phyloP scores from a whole-genome alignment of 2,113 vertebrate genomes.

The Myotis davidii region DNA sequence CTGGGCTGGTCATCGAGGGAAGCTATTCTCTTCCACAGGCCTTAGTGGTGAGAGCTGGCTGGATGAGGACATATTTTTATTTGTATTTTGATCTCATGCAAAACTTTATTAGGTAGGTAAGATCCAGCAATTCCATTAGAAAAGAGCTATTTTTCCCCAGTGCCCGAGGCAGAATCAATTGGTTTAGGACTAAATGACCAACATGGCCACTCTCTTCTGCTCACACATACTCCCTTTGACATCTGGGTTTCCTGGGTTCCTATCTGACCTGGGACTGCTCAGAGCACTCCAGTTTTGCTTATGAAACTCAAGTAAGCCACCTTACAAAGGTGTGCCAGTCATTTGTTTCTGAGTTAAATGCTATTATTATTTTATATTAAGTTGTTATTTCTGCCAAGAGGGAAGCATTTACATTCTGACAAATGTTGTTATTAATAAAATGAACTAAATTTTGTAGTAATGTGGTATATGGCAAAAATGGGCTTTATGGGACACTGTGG shows the following conservation, averaged over 20 bases:
- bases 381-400: neutral
- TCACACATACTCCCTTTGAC: neutral
- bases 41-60: neutral
- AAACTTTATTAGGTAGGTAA: constrained; percentile 4
- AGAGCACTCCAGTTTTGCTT: neutral
- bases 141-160: neutral
- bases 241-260: constrained; percentile 4
- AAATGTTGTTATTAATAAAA: neutral
- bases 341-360: constrained; percentile 38
- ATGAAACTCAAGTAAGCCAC: neutral
- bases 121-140: neutral
- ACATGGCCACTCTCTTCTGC: neutral
- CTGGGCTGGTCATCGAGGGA: neutral
- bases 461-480: neutral
- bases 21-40: neutral
- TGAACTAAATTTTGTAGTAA: neutral
- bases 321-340: neutral
- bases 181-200: neutral
- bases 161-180: neutral
- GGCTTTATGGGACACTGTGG: neutral
- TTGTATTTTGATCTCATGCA: neutral
- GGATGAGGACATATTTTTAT: neutral
- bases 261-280: neutral
- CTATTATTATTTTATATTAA: constrained; percentile 16
- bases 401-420: neutral